Conservation (phyloP, 2,797 vertebrate genomes). For the Macroramphosus scolopax region DNA sequence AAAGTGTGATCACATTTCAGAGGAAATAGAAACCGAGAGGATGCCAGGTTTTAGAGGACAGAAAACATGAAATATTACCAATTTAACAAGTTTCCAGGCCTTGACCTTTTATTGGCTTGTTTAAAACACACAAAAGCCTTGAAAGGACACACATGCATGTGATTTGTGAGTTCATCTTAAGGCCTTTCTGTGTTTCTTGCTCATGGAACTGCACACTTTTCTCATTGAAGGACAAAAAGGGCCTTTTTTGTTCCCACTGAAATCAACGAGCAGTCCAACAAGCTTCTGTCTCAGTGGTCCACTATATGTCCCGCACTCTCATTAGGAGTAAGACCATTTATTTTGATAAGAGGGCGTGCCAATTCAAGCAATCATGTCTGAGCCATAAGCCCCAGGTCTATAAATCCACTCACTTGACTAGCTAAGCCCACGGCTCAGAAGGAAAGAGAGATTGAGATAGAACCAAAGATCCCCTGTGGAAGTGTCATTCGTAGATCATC, state of each 20-base stretch:
- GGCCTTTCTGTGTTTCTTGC: conserved; percentile 16
- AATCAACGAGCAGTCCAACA: neutral
- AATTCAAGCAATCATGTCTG: conserved; percentile 75
- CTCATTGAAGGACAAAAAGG: neutral
- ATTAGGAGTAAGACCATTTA: conserved; percentile 63
- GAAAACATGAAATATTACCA: conserved; percentile 2
- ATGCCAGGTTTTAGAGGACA: conserved; percentile 27
- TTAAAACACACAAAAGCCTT: conserved; percentile 46
- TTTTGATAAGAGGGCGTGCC: conserved; percentile 71
- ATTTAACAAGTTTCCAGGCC: conserved; percentile 49
- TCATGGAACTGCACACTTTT: conserved; percentile 15
- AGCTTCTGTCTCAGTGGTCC: conserved; percentile 11
- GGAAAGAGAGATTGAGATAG: conserved; percentile 51
- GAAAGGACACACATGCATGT: conserved; percentile 43
- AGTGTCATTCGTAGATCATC: conserved; percentile 38
- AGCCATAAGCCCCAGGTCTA: conserved; percentile 69
- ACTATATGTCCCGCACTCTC: conserved; percentile 45
- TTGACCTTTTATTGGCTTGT: conserved; percentile 41
- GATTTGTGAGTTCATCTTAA: conserved; percentile 44
- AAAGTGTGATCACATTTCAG: conserved; percentile 48
- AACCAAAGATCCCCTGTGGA: conserved; percentile 40
- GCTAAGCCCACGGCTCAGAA: conserved; percentile 61
- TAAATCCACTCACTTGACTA: conserved; percentile 77
- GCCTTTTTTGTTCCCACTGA: neutral
- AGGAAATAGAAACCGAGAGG: conserved; percentile 38